Evolutionary conservation across 2,797 vertebrate genomes (phyloP), one percentile per base, ranked within the genome.

Genomic region (Malacoctenus gilli): DNA sequence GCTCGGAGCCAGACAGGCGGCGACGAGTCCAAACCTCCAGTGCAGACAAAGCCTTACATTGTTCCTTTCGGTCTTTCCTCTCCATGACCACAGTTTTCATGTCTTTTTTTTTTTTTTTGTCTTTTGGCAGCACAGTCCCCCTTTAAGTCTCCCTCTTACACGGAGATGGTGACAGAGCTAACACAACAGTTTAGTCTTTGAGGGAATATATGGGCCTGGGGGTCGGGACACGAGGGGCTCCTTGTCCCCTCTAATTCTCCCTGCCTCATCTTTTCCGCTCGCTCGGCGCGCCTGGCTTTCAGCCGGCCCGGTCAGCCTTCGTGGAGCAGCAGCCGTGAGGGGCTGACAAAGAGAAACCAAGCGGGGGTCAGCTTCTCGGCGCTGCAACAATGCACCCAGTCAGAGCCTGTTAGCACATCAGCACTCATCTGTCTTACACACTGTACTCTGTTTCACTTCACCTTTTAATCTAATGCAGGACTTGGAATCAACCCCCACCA

Each of bases 341-440:
- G 36, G 59, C 52, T 19, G 74, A 85, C 77, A 89, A 85, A 86
- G 68, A 63, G 36, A 74, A 65, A 62, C 50, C 63, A 71, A 16
- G 63, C 37, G 35, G 82, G 81, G 67, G 77, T 75, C 79, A 61
- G 23, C 41, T 43, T 58, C 42, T 66, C 63, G 20, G 43, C 11
- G 28, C 28, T 32, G 11, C 47, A 82, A 89, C 82, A 88, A 82
- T 75, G 42, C 68, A 59, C 60, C 37, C 56, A 73, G 82, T 86
- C 84, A 79, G 70, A 81, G 39, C 64, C 25, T 47, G 77, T 89
- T 82, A 86, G 78, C 61, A 68, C 78, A 67, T 77, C 55, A 50
- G 66, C 53, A 56, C 61, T 77, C 74, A 77, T 77, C 66, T 83
- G 65, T 69, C 71, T 41, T 61, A 51, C 63, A 31, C 68, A 70